These are phyloP conservation scores for Argynnis bischoffii DNA, from an alignment of 2,888 invertebrate genomes.

Conservation along the genomic window DNA sequence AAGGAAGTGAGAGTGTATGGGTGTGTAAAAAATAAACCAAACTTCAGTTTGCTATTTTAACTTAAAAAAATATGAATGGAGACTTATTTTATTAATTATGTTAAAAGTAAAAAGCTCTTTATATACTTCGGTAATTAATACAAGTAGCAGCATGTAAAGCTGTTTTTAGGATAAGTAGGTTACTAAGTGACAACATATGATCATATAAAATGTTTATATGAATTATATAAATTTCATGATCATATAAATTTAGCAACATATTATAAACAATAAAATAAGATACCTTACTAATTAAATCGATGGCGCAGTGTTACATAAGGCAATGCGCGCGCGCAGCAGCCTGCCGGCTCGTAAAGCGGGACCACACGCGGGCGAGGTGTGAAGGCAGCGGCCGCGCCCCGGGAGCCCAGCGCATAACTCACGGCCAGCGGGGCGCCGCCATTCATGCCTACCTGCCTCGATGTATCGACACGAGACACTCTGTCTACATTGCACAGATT, in stretches of 20 bases:
- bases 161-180: too few species aligned
- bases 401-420: slow-evolving; percentile 78
- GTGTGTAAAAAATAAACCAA: too few species aligned
- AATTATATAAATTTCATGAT: too few species aligned
- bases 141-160: too few species aligned
- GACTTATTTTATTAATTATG: too few species aligned
- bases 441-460: slow-evolving; percentile 77
- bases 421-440: slow-evolving; percentile 79
- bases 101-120: too few species aligned
- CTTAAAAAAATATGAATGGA: too few species aligned
- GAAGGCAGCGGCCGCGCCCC: slow-evolving; percentile 76
- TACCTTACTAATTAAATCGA: neutral
- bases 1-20: too few species aligned
- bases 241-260: neutral
- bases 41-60: too few species aligned
- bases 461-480: slow-evolving; percentile 67
- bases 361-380: slow-evolving; percentile 83
- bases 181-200: too few species aligned
- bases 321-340: slow-evolving; percentile 64
- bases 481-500: slow-evolving; percentile 55
- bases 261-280: neutral
- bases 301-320: slow-evolving; percentile 32
- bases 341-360: slow-evolving; percentile 72
- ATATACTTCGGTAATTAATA: too few species aligned
- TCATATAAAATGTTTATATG: too few species aligned